These are phyloP conservation scores for Leptoteleia sp. DNA, from an alignment of 1,140 invertebrate species.

Conservation along the genomic window DNA sequence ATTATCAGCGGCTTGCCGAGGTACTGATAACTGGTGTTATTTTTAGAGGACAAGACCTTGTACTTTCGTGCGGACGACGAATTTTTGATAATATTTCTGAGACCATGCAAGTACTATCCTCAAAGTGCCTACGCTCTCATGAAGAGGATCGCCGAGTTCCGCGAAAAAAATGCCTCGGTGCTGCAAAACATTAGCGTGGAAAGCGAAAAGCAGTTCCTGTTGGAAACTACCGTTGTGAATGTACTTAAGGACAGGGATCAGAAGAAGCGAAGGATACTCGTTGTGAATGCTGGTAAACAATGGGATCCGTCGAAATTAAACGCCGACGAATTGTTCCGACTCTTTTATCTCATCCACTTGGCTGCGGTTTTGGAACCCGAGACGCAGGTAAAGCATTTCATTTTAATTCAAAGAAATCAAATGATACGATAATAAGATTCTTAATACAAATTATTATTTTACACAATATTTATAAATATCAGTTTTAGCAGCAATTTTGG, in stretches of 20 bases:
- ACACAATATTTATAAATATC: no score
- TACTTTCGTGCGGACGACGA: constrained; percentile 87
- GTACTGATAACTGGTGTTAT: no score
- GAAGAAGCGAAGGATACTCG: constrained; percentile 83
- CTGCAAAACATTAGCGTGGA: constrained; percentile 84
- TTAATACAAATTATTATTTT: no score
- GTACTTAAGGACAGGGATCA: constrained; percentile 87
- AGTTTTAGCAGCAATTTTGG: no score
- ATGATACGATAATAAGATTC: no score
- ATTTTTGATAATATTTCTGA: constrained; percentile 87
- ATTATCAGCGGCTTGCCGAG: no score
- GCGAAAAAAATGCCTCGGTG: constrained; percentile 84
- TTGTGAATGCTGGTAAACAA: constrained; percentile 83
- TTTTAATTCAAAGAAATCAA: no score
- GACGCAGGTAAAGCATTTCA: constrained; percentile 54
- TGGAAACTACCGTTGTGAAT: constrained; percentile 87
- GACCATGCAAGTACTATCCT: constrained; percentile 90
- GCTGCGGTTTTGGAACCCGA: constrained; percentile 86
- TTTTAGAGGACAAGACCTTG: constrained; percentile 83
- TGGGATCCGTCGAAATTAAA: constrained; percentile 88
- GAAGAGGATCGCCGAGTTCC: constrained; percentile 88
- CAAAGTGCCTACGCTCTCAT: constrained; percentile 89
- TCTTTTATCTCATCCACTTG: constrained; percentile 90
- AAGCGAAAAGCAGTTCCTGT: constrained; percentile 85
- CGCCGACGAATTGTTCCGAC: constrained; percentile 87